Evolutionary conservation across 2,888 invertebrate genomes (phyloP), one percentile per base, ranked within the genome.

Genomic region (Drosophila rubida): DNA sequence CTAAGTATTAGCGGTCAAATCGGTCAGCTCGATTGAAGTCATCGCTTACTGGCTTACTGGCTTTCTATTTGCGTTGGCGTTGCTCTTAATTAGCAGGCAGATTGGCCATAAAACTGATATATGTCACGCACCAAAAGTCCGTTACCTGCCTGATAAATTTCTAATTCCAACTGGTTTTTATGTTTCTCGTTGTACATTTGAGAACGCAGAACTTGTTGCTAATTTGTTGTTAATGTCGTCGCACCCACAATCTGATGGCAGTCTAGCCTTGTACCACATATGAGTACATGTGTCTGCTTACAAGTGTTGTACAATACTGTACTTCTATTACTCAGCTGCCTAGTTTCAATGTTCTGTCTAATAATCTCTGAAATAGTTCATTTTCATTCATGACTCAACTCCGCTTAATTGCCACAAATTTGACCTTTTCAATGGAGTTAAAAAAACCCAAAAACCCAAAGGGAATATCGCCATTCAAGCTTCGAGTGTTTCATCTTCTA

Each of bases 401-500:
- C 32, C 25, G 8, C 27, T 65, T 50, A 63, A 50, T 55, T 60
- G 25, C 49, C 32, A 55, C 41, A 41, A 45, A 41, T 50, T 7
- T 70, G 71, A 71, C 51, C 75, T 66, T 46, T 23, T 35, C 23
- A 27, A n/a, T 0, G 19, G 2, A 25, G 19, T 13, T 4, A 14
- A n/a, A 2, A 7, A 42, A 22, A 14, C 14, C 9, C 51, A 62
- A 64, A 64, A 27, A 9, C 64, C 86, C 57, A 64, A 53, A 37
- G 67, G 58, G 58, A 42, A 48, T 19, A 19, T 53, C 37, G 53
- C 37, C 23, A 44, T 49, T 59, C 55, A 22, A 46, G 3, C 53
- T 59, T 22, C 27, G 75, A 50, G 57, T 75, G 80, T 71, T 88
- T 83, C 88, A 83, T 88, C 84, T 83, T 68, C 84, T 84, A 84